Evolutionary conservation across 2,888 invertebrate genomes (phyloP).

Genomic region (Chrysolina oricalcia): DNA sequence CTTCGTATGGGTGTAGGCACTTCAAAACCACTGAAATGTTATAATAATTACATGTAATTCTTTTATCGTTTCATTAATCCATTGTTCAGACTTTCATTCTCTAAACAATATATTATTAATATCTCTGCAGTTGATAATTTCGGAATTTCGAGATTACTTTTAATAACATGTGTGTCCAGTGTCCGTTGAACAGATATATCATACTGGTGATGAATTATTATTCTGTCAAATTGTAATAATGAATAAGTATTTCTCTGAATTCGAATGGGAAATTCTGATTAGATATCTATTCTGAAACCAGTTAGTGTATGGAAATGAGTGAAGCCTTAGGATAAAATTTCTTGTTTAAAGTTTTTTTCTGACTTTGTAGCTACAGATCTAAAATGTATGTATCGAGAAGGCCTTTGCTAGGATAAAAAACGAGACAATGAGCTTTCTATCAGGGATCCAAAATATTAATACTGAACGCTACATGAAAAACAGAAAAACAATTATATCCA

Average conservation of each 20-base stretch:
- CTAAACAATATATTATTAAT: conserved; percentile 41
- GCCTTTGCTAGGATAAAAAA: too few species aligned
- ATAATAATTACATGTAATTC: conserved; percentile 38
- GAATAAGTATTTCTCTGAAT: not conserved
- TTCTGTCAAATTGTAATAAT: not conserved
- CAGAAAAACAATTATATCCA: too few species aligned
- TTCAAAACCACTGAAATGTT: conserved; percentile 26
- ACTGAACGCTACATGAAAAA: too few species aligned
- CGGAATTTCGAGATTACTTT: conserved; percentile 39
- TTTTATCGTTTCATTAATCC: conserved; percentile 48
- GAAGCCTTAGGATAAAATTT: too few species aligned
- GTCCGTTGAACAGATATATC: conserved; percentile 18
- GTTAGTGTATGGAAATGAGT: too few species aligned
- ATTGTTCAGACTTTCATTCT: conserved; percentile 45
- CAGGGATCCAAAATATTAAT: too few species aligned
- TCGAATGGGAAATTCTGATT: too few species aligned
- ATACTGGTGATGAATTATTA: not conserved
- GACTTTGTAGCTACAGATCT: too few species aligned
- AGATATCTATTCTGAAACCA: too few species aligned
- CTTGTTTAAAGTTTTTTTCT: too few species aligned
- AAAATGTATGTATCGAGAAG: too few species aligned
- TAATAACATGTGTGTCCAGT: conserved; percentile 31
- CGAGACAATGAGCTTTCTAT: too few species aligned
- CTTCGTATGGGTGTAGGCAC: not conserved
- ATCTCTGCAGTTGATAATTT: conserved; percentile 39